Conservation (phyloP, 2,888 invertebrate genomes). For the Caenorhabditis sp. region DNA sequence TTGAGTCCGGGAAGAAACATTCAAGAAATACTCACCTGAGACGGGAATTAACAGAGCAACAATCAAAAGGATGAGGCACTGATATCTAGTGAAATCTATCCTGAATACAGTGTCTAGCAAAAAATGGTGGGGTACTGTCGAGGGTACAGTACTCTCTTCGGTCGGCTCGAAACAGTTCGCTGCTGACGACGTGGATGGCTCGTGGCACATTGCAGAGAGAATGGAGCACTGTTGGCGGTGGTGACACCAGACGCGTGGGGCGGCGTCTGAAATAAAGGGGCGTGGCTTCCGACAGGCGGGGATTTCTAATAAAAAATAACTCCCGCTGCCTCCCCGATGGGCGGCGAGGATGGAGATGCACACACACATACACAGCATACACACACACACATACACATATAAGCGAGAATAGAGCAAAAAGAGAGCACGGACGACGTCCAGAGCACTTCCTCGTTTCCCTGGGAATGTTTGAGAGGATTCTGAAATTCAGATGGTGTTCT, state of each 20-base stretch:
- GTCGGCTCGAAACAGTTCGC: conserved; percentile 9
- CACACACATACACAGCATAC: conserved; percentile 49
- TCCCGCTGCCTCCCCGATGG: conserved; percentile 39
- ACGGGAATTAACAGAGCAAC: conserved; percentile 42
- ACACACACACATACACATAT: conserved; percentile 53
- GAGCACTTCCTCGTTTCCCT: conserved; percentile 63
- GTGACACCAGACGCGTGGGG: conserved; percentile 37
- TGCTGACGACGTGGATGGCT: conserved; percentile 49
- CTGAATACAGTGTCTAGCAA: conserved; percentile 41
- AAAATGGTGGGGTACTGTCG: conserved; percentile 44
- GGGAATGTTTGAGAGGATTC: conserved; percentile 33
- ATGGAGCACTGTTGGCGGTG: conserved; percentile 21
- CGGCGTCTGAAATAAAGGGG: conserved; percentile 43
- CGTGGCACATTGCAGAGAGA: conserved; percentile 51
- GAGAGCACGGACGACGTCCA: conserved; percentile 63
- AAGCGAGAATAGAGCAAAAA: conserved; percentile 57
- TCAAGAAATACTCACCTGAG: conserved; percentile 59
- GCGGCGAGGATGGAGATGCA: conserved; percentile 49
- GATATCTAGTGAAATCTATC: conserved; percentile 39
- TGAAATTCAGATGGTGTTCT: conserved; percentile 22
- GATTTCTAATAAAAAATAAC: conserved; percentile 65
- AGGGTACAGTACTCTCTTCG: conserved; percentile 14
- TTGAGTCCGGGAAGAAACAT: conserved; percentile 34
- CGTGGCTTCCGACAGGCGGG: conserved; percentile 52
- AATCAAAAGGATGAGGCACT: conserved; percentile 40